Evolutionary conservation across 2,888 invertebrate genomes (phyloP).

Genomic region (Melipona beecheii): DNA sequence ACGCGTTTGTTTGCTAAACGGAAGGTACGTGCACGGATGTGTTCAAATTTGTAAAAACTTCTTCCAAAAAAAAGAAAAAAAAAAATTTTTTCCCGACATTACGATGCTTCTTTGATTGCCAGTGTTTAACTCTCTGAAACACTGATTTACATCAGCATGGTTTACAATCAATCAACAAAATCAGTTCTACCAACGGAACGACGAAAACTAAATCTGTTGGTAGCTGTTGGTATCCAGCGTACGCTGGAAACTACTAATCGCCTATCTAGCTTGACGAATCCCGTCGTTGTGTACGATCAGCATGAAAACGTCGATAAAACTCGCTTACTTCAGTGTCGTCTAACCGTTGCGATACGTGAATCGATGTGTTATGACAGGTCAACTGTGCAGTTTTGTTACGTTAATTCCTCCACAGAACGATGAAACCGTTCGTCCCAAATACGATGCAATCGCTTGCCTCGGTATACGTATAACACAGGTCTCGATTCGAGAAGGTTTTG

Average conservation of each 20-base stretch:
- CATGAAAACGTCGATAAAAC: conserved; percentile 13
- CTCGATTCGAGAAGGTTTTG: not conserved
- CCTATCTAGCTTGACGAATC: conserved; percentile 1
- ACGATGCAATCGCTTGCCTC: not conserved
- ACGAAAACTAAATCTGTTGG: not conserved
- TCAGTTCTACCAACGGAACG: not conserved
- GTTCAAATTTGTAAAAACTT: not conserved
- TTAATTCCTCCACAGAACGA: conserved; percentile 10
- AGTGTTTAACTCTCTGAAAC: not conserved
- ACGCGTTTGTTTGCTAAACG: not conserved
- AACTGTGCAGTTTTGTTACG: conserved; percentile 12
- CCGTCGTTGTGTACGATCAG: conserved; percentile 7
- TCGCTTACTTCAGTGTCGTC: conserved; percentile 15
- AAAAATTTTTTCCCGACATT: not conserved
- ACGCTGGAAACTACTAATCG: not conserved
- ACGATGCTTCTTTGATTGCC: not conserved
- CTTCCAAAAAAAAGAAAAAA: too few relatives aligned
- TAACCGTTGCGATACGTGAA: conserved; percentile 11
- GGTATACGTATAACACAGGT: not conserved
- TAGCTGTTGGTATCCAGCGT: not conserved
- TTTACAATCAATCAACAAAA: not conserved
- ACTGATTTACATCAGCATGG: not conserved
- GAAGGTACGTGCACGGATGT: not conserved
- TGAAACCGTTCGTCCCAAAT: not conserved
- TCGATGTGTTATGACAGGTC: conserved; percentile 6